These are phyloP conservation scores for Thalpophila matura DNA, from an alignment of 2,888 invertebrate genomes.

Conservation along the genomic window DNA sequence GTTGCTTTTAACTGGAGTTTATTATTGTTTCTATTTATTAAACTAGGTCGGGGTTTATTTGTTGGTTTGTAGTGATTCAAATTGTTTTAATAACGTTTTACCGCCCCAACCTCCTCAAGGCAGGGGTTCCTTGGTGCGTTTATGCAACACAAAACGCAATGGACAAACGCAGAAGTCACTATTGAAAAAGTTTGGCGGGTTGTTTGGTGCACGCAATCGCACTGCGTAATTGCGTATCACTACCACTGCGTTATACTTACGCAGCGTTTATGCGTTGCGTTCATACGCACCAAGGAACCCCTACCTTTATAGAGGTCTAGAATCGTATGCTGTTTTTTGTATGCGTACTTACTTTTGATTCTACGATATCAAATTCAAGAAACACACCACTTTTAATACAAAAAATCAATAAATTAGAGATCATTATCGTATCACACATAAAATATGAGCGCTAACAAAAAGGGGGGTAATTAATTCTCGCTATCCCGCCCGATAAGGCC, in stretches of 20 bases:
- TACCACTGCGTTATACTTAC: too few relatives aligned
- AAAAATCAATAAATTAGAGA: slow-evolving; percentile 49
- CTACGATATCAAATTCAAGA: not conserved
- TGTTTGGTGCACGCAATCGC: too few relatives aligned
- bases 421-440: slow-evolving; percentile 52
- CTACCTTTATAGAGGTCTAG: not conserved
- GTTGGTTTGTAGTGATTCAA: not conserved
- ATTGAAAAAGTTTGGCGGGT: too few relatives aligned
- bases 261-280: too few relatives aligned
- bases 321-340: not conserved
- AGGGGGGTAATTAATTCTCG: slow-evolving; percentile 60
- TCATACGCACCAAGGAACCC: too few relatives aligned
- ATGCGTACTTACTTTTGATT: not conserved
- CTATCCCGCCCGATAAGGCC: slow-evolving; percentile 50
- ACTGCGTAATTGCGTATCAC: too few relatives aligned
- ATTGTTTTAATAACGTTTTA: not conserved
- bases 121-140: too few relatives aligned
- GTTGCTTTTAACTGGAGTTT: slow-evolving; percentile 15
- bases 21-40: not conserved
- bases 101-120: too few relatives aligned
- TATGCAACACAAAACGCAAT: too few relatives aligned
- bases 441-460: slow-evolving; percentile 61
- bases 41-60: slow-evolving; percentile 14
- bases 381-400: slow-evolving; percentile 8
- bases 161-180: too few relatives aligned